Evolutionary conservation across 2,797 vertebrate species (phyloP).

Genomic region (Spinibarbus caldwelli): DNA sequence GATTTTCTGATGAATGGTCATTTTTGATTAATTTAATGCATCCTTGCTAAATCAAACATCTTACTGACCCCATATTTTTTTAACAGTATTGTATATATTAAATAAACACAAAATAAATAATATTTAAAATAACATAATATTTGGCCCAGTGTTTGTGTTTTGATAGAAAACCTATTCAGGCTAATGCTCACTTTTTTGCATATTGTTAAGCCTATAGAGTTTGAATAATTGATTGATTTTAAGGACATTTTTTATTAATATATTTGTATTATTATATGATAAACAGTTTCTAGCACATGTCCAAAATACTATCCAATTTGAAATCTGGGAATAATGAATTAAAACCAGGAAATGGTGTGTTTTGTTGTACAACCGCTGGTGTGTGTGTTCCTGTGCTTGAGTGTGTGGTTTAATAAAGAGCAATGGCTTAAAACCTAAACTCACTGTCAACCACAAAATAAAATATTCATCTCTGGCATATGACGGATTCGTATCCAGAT

Average conservation of each 20-base stretch:
- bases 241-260: neutral
- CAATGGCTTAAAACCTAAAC: slow-evolving; percentile 11
- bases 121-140: neutral
- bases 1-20: neutral
- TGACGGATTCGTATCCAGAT: slow-evolving; percentile 14
- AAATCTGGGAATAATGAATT: neutral
- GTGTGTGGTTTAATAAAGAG: slow-evolving; percentile 6
- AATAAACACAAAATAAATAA: neutral
- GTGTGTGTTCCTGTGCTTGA: neutral
- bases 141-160: neutral
- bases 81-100: neutral
- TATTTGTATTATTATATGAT: neutral
- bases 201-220: neutral
- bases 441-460: slow-evolving; percentile 16
- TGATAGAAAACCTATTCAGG: neutral
- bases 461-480: neutral
- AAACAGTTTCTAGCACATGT: neutral
- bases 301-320: neutral
- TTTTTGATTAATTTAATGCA: neutral
- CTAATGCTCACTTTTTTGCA: neutral
- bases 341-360: neutral
- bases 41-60: neutral
- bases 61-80: neutral
- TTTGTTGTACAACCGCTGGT: neutral
- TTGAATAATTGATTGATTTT: neutral